phyloP scores from a whole-genome alignment of 2,888 invertebrate genomes.

The Exephanes ischioxanthus region DNA sequence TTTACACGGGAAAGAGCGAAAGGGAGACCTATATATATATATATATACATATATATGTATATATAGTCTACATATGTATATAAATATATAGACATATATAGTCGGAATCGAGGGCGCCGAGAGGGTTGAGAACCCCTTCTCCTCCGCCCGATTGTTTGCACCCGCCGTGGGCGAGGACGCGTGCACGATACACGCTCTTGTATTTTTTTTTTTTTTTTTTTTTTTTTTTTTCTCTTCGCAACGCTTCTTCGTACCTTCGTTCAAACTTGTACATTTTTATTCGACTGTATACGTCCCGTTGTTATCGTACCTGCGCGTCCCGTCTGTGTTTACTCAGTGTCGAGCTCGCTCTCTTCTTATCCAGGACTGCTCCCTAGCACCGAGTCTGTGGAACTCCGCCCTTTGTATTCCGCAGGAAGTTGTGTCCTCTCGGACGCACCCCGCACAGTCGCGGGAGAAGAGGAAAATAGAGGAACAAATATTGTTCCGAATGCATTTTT shows the following conservation, averaged over 20 bases:
- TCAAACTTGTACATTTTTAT: constrained; percentile 9
- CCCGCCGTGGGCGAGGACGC: constrained; percentile 63
- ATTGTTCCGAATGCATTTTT: background rate
- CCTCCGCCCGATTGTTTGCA: constrained; percentile 66
- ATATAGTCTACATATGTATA: background rate
- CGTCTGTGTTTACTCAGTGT: constrained; percentile 6
- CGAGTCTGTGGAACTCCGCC: background rate
- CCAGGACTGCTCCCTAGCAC: background rate
- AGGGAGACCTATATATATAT: background rate
- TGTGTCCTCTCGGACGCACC: background rate
- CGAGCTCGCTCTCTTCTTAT: constrained; percentile 4
- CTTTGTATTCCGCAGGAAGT: background rate
- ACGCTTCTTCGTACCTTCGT: background rate
- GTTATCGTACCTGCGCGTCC: constrained; percentile 2
- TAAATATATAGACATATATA: background rate
- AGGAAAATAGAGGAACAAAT: background rate
- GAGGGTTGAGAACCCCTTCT: constrained; percentile 70
- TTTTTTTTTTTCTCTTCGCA: background rate
- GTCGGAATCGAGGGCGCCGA: constrained; percentile 44
- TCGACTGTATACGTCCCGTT: background rate
- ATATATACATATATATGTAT: background rate
- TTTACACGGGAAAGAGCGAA: constrained; percentile 12
- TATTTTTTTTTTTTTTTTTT: background rate
- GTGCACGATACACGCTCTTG: constrained; percentile 31
- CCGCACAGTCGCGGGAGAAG: background rate